These are phyloP conservation scores for Scolopax rusticola DNA, from an alignment of 2,797 vertebrate genomes.

Conservation along the genomic window DNA sequence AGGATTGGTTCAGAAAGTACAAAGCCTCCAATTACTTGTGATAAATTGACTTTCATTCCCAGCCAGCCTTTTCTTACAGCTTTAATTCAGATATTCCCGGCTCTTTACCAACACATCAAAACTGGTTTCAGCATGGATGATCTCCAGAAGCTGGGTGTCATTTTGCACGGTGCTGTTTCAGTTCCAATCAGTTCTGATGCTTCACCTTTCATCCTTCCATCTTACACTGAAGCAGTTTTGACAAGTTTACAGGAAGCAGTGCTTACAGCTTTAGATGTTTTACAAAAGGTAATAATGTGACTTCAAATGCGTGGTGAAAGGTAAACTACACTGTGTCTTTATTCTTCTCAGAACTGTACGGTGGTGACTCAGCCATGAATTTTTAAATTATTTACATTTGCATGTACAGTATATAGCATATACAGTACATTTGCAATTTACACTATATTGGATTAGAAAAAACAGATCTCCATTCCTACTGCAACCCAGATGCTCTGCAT, in stretches of 20 bases:
- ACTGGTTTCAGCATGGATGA: conserved; percentile 97
- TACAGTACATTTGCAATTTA: too few species aligned
- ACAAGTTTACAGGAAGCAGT: conserved; percentile 98
- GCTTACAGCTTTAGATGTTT: conserved; percentile 93
- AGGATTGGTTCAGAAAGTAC: conserved; percentile 97
- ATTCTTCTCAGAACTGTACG: not conserved
- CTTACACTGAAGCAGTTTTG: conserved; percentile 96
- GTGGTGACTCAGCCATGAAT: not conserved
- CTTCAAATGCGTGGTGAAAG: conserved; percentile 16
- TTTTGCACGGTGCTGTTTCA: conserved; percentile 94
- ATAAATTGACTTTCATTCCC: conserved; percentile 95
- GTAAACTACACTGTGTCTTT: not conserved
- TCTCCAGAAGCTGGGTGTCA: conserved; percentile 92
- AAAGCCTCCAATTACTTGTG: conserved; percentile 86
- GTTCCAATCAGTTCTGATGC: conserved; percentile 99
- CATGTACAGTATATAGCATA: too few species aligned
- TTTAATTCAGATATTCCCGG: conserved; percentile 96
- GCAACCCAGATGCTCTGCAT: not conserved
- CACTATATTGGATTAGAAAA: not conserved
- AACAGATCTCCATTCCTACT: not conserved
- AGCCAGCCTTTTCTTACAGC: conserved; percentile 99
- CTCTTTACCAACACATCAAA: conserved; percentile 98
- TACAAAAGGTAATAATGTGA: conserved; percentile 91
- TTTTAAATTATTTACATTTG: not conserved
- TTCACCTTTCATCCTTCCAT: conserved; percentile 98